Percentiles rank a stretch among this genome's conserved stretches.
These are phyloP conservation scores for Macaca mulatta DNA, from an alignment of 2,113 vertebrate genomes.

Conservation along the genomic window DNA sequence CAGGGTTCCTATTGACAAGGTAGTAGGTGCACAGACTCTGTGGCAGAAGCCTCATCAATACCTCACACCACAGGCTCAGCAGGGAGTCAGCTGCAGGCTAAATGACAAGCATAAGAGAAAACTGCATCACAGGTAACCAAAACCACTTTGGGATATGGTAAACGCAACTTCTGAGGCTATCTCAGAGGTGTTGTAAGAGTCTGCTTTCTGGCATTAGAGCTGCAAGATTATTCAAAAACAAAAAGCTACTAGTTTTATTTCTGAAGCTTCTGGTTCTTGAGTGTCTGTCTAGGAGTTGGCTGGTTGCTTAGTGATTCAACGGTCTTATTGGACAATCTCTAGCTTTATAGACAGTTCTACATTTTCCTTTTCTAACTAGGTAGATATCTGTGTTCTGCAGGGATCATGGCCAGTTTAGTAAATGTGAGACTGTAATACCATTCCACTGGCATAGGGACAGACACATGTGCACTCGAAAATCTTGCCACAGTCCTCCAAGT, in stretches of 20 bases:
- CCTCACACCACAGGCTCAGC: too few species aligned
- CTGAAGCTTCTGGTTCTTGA: neutral
- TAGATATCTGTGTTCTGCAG: constrained; percentile 91
- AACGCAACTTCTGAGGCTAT: neutral
- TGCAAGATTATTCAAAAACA: neutral
- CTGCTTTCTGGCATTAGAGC: neutral
- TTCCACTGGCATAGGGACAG: constrained; percentile 95
- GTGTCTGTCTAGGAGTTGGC: neutral
- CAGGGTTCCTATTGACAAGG: too few species aligned
- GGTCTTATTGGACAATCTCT: neutral
- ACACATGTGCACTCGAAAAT: constrained; percentile 92
- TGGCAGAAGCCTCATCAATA: too few species aligned
- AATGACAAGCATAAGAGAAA: neutral
- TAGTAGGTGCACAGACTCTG: too few species aligned
- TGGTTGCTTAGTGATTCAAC: neutral
- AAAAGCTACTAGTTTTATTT: neutral
- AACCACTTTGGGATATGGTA: neutral
- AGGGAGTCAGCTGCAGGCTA: too few species aligned
- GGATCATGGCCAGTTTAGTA: constrained; percentile 97
- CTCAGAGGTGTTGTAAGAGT: neutral
- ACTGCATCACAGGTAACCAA: neutral
- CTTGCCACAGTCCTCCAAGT: too few species aligned
- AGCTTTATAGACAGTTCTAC: neutral
- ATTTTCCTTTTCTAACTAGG: neutral
- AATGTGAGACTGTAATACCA: constrained; percentile 92